Evolutionary conservation across 2,888 invertebrate species (phyloP), one percentile per base, ranked within the genome.

Genomic region (Vesta saturnalis): DNA sequence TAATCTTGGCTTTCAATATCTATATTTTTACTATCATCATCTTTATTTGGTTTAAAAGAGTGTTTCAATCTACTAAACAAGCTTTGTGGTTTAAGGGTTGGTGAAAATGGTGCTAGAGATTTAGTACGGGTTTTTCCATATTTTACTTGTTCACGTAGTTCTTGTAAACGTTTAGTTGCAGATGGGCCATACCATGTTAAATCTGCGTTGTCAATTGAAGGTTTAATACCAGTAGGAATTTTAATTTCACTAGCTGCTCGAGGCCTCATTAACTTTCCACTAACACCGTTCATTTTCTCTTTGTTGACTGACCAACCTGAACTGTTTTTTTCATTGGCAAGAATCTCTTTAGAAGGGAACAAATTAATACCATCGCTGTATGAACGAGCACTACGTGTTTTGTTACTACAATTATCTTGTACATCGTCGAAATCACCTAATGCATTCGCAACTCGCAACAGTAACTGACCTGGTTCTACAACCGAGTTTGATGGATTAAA

Each of bases 401-500:
- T 46, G 0, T 14, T n/a, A 30, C 55, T 57, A 46, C 43, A 49
- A 21, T 30, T 30, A 5, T 82, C 72, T 8, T 73, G 69, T 10
- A 61, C n/a, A 0, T 82, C 78, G 61, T 84, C 83, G 6, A 89
- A 85, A 1, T 87, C 89, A 18, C 93, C 93, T 65, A 94, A 82
- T 10, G 94, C 92, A 76, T 92, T 91, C 0, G 94, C 93, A 49
- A 95, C 90, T 80, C 92, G 89, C 0, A 92, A 91, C 62, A 94
- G 81, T 1, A 95, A 81, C 78, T 93, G 92, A 4, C 91, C 91
- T 5, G 93, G 93, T 77, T 92, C 91, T 0, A 93, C 88, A 72
- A 92, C 88, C 8, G 90, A 90, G 70, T 90, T 89, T 0, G 90
- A 88, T 16, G 89, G 89, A 47, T 72, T 76, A 78, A 93, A 93